Evolutionary conservation across 2,113 vertebrate genomes (phyloP).

Genomic region (Aspidoscelis tigris): DNA sequence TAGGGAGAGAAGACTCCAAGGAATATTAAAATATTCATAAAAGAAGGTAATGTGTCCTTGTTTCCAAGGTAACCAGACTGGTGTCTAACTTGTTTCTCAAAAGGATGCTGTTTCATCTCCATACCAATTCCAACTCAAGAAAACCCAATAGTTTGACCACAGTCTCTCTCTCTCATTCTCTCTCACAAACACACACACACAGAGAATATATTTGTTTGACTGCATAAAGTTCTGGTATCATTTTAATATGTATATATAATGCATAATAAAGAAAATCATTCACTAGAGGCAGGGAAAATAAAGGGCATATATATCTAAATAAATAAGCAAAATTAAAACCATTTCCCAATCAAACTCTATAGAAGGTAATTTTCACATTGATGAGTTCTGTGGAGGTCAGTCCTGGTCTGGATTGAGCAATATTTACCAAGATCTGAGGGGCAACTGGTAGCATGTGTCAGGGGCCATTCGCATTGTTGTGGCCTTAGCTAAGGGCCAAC

Average conservation of each 20-base stretch:
- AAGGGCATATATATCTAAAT: no score
- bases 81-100: neutral
- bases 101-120: no score
- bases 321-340: no score
- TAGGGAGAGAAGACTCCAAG: neutral
- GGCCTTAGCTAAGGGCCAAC: neutral
- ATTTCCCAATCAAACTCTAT: no score
- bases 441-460: no score
- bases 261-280: neutral
- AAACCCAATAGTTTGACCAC: neutral
- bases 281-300: neutral
- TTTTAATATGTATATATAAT: neutral
- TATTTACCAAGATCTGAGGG: no score
- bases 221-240: neutral
- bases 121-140: neutral
- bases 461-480: neutral
- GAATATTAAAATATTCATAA: neutral
- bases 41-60: neutral
- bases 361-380: no score
- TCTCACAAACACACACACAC: no score
- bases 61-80: neutral
- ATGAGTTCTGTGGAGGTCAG: no score
- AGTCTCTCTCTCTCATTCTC: no score
- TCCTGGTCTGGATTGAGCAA: no score
- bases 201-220: neutral